Conservation (phyloP, 2,888 invertebrate species). For the Spatulosminthurus flaviceps region DNA sequence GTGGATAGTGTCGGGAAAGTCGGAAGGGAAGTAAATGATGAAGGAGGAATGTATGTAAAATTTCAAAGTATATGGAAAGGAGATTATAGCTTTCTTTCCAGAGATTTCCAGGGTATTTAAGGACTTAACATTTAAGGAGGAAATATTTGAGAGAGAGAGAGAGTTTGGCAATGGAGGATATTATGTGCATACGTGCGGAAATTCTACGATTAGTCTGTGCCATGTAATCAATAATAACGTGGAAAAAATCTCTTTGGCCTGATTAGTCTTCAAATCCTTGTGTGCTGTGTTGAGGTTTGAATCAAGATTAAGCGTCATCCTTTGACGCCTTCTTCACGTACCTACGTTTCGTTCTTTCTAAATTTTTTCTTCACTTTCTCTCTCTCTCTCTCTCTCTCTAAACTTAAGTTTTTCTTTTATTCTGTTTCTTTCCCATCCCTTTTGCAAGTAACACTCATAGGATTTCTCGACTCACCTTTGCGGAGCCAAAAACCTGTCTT, state of each 20-base stretch:
- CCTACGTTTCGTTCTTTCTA: slow-evolving; percentile 8
- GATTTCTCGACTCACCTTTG: slow-evolving; percentile 18
- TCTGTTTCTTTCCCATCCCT: not conserved
- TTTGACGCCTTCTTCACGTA: slow-evolving; percentile 16
- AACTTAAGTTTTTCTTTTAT: slow-evolving; percentile 27
- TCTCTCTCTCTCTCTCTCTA: no score
- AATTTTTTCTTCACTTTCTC: no score
- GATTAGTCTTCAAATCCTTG: slow-evolving; percentile 19
- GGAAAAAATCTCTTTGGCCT: slow-evolving; percentile 11
- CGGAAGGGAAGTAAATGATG: no score
- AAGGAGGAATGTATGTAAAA: no score
- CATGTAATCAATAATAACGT: not conserved
- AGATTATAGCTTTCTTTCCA: no score
- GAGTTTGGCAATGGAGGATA: no score
- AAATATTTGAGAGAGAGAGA: no score
- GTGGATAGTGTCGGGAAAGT: no score
- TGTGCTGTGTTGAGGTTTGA: slow-evolving; percentile 10
- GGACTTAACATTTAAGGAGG: no score
- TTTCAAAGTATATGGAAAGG: no score
- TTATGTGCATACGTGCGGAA: no score
- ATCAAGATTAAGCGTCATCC: slow-evolving; percentile 10
- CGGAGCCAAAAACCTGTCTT: slow-evolving; percentile 41
- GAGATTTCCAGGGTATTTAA: no score
- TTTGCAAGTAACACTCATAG: not conserved
- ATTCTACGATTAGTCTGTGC: not conserved